Percentiles rank a stretch among this genome's conserved stretches.
phyloP scores from a whole-genome alignment of 2,113 vertebrate genomes.

The Rhombomys opimus region DNA sequence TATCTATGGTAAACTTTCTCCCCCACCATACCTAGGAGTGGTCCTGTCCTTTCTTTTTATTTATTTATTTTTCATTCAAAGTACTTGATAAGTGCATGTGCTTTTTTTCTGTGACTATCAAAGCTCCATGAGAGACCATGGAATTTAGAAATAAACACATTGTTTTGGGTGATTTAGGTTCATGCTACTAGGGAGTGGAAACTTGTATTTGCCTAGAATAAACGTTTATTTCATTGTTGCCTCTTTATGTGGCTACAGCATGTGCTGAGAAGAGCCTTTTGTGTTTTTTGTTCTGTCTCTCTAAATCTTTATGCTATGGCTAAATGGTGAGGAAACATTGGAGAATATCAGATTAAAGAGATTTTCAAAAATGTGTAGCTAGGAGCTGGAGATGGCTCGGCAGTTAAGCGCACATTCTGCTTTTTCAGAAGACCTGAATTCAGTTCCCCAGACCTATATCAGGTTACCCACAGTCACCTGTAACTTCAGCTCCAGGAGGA shows the following conservation, averaged over 20 bases:
- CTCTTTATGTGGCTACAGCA: not conserved
- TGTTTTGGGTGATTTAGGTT: not conserved
- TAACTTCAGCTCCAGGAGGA: not conserved
- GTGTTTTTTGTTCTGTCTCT: not conserved
- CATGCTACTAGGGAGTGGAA: not conserved
- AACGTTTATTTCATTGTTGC: not conserved
- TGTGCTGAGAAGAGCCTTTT: not conserved
- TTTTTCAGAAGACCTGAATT: not conserved
- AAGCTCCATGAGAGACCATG: not conserved
- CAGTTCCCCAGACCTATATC: not conserved
- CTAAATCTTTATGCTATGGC: not conserved
- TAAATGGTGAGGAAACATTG: not conserved
- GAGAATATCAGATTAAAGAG: not conserved
- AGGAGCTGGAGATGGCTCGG: not conserved
- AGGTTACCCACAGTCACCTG: not conserved
- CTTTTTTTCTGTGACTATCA: not conserved
- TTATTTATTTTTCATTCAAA: not conserved
- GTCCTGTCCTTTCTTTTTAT: not conserved
- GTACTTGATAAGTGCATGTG: not conserved
- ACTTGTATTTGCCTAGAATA: not conserved
- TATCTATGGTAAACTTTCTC: not conserved
- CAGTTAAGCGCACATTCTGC: not conserved
- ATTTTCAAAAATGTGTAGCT: not conserved
- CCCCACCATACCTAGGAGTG: not conserved
- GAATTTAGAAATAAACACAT: not conserved